Conservation (phyloP, 1,140 invertebrate genomes). For the Formica exsecta region DNA sequence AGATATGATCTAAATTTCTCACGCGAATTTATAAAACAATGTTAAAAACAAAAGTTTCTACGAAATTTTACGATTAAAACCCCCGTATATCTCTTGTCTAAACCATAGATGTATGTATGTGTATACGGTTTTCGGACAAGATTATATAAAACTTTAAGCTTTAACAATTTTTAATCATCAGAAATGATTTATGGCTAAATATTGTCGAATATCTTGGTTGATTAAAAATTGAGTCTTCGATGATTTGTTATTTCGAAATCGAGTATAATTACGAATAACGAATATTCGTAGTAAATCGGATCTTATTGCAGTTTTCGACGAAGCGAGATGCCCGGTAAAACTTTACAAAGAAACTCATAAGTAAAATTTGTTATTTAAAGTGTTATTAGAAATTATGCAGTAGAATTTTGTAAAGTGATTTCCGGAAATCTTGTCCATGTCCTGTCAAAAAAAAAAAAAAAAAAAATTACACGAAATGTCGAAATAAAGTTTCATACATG, state of each 20-base stretch:
- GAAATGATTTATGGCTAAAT: background rate
- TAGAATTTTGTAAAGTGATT: background rate
- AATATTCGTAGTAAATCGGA: background rate
- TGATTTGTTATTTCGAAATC: conserved; percentile 18
- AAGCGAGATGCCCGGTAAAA: background rate
- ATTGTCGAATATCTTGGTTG: background rate
- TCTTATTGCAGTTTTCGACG: background rate
- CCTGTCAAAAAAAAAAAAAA: background rate
- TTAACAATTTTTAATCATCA: conserved; percentile 7
- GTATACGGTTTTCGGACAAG: background rate
- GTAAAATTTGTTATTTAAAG: conserved; percentile 14
- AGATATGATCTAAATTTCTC: conserved; percentile 28
- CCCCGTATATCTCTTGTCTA: background rate
- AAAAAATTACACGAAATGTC: background rate
- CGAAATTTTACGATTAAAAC: conserved; percentile 27
- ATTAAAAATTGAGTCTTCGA: background rate
- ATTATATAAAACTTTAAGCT: background rate
- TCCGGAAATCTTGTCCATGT: conserved; percentile 8
- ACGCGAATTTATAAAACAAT: conserved; percentile 36
- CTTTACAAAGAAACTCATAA: background rate
- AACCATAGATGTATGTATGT: background rate
- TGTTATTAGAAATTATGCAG: background rate
- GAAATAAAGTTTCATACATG: conserved; percentile 7
- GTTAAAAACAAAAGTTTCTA: conserved; percentile 29
- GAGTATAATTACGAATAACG: background rate